These are phyloP conservation scores for Regulus satrapa DNA, from an alignment of 2,113 vertebrate species.

Conservation along the genomic window DNA sequence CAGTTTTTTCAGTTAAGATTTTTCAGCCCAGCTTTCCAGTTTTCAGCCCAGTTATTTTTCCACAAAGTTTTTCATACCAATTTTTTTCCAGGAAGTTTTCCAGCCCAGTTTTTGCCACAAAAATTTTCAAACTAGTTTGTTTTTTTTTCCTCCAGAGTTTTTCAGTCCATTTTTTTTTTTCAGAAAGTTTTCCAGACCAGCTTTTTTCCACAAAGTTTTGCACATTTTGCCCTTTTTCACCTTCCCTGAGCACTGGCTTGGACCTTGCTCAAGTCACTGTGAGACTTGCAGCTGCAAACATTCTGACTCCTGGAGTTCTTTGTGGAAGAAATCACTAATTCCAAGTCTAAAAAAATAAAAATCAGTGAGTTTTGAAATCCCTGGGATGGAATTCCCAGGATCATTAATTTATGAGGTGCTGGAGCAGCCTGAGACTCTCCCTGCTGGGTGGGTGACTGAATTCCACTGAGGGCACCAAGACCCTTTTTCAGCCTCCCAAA, in stretches of 20 bases:
- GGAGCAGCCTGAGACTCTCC: neutral
- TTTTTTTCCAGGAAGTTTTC: neutral
- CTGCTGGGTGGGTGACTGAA: neutral
- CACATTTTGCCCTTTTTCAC: neutral
- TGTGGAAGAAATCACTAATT: neutral
- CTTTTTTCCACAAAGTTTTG: neutral
- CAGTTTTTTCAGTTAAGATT: too few species aligned
- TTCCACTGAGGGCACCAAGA: neutral
- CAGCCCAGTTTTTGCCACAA: neutral
- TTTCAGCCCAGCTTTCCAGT: too few species aligned
- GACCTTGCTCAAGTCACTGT: too few species aligned
- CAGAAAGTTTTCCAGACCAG: neutral
- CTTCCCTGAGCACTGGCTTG: rapidly evolving
- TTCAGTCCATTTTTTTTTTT: neutral
- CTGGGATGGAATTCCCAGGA: neutral
- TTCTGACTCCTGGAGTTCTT: neutral
- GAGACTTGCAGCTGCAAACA: neutral
- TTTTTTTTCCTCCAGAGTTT: neutral
- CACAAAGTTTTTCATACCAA: neutral
- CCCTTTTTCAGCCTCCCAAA: neutral
- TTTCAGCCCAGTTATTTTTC: too few species aligned
- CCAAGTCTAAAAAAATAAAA: neutral
- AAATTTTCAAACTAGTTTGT: neutral
- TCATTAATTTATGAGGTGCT: neutral
- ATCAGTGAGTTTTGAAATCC: neutral